phyloP scores from a whole-genome alignment of 2,797 vertebrate species.

The Carduelis carduelis region DNA sequence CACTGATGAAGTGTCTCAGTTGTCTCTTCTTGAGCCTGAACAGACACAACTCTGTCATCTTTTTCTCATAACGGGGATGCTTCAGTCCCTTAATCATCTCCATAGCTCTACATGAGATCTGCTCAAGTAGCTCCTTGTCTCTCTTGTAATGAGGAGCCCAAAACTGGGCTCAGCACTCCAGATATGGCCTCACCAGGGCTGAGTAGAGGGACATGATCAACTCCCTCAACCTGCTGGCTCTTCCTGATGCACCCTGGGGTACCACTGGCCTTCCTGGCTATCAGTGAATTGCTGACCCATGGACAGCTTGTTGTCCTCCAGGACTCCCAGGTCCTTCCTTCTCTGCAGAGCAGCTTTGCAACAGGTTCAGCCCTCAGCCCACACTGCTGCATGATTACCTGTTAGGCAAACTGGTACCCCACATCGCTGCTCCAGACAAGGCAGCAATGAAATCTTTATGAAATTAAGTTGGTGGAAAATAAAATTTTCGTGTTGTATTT shows the following conservation, averaged over 20 bases:
- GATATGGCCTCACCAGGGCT: not conserved
- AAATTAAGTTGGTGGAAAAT: not conserved
- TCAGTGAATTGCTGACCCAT: no score
- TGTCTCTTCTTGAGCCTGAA: accelerated
- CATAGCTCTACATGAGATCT: not conserved
- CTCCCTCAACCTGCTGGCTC: not conserved
- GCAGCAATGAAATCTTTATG: not conserved
- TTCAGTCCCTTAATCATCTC: not conserved
- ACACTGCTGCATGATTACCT: not conserved
- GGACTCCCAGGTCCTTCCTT: not conserved
- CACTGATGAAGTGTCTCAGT: not conserved
- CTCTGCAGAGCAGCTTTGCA: not conserved
- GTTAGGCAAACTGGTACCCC: not conserved
- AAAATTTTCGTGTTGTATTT: not conserved
- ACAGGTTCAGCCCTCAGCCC: not conserved
- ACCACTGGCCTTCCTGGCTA: not conserved
- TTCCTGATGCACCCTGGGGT: not conserved
- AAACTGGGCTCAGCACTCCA: not conserved
- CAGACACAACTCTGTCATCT: not conserved
- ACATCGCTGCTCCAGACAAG: not conserved
- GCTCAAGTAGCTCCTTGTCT: not conserved
- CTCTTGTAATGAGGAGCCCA: not conserved
- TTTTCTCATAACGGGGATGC: not conserved
- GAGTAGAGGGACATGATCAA: not conserved
- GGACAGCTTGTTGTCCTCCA: not conserved